These are phyloP conservation scores for Platynereis dumerilii DNA, from an alignment of 2,888 invertebrate species.

Conservation along the genomic window DNA sequence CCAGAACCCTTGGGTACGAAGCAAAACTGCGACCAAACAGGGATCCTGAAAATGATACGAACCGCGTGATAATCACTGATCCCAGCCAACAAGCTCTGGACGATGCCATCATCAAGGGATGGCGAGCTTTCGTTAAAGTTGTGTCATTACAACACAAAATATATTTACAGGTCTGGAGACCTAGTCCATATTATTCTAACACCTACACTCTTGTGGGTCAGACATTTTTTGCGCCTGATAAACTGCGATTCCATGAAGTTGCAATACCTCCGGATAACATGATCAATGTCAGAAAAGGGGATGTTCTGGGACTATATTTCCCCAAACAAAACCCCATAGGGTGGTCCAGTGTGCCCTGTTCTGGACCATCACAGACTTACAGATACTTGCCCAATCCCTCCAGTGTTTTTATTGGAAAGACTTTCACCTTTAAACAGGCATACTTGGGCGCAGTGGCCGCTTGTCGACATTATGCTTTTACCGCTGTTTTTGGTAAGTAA, in stretches of 20 bases:
- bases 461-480: constrained; percentile 40
- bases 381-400: constrained; percentile 11
- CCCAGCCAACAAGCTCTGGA: constrained; percentile 37
- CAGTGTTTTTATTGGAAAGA: constrained; percentile 23
- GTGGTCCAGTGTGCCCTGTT: constrained; percentile 38
- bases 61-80: constrained; percentile 35
- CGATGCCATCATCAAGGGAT: constrained; percentile 34
- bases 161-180: constrained; percentile 26
- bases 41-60: constrained; percentile 23
- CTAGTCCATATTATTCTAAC: constrained; percentile 11
- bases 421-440: constrained; percentile 27
- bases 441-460: constrained; percentile 20
- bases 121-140: constrained; percentile 38
- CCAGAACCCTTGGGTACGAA: constrained; percentile 38
- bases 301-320: constrained; percentile 39
- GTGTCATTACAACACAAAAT: constrained; percentile 36
- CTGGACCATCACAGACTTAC: constrained; percentile 29
- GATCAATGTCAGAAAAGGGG: constrained; percentile 32
- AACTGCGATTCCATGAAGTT: constrained; percentile 35
- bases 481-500: constrained; percentile 38
- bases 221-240: constrained; percentile 34
- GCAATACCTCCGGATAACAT: not conserved
- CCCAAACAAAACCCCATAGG: constrained; percentile 36
- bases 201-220: constrained; percentile 37
- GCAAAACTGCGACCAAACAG: constrained; percentile 35